Conservation (phyloP, 2,113 vertebrate genomes). For the Myrmophylax atrothorax region DNA sequence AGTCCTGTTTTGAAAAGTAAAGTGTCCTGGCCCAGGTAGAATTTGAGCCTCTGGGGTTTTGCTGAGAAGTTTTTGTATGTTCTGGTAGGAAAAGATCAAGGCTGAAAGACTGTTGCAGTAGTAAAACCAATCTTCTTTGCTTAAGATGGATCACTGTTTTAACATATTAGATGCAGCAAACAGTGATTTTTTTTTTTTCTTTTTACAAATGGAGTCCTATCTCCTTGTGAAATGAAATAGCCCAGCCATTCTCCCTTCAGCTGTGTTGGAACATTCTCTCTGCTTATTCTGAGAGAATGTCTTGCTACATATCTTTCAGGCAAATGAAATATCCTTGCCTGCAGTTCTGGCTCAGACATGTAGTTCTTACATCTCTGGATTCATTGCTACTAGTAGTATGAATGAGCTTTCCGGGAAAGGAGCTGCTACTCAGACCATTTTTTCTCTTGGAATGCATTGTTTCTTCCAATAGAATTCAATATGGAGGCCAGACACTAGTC, state of each 20-base stretch:
- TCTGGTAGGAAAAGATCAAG: neutral
- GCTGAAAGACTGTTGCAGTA: neutral
- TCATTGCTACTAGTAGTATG: neutral
- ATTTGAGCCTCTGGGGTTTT: neutral
- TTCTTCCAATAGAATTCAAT: neutral
- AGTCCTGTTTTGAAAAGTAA: neutral
- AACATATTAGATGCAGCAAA: neutral
- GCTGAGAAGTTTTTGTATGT: neutral
- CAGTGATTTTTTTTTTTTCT: neutral
- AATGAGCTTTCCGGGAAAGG: conserved; percentile 12
- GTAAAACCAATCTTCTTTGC: neutral
- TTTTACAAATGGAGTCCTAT: neutral
- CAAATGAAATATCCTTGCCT: conserved; percentile 26
- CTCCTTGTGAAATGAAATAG: neutral
- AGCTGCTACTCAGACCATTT: neutral
- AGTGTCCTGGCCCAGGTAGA: neutral
- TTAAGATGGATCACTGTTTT: neutral
- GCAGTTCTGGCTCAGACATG: neutral
- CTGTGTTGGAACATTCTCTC: conserved; percentile 19
- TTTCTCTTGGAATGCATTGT: neutral
- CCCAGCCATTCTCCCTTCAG: conserved; percentile 12
- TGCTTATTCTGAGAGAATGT: neutral
- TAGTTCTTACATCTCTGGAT: neutral
- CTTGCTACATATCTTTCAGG: conserved; percentile 5
- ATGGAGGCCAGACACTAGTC: neutral